phyloP scores from a whole-genome alignment of 2,888 invertebrate species.

The Rugalucina vietnamica region DNA sequence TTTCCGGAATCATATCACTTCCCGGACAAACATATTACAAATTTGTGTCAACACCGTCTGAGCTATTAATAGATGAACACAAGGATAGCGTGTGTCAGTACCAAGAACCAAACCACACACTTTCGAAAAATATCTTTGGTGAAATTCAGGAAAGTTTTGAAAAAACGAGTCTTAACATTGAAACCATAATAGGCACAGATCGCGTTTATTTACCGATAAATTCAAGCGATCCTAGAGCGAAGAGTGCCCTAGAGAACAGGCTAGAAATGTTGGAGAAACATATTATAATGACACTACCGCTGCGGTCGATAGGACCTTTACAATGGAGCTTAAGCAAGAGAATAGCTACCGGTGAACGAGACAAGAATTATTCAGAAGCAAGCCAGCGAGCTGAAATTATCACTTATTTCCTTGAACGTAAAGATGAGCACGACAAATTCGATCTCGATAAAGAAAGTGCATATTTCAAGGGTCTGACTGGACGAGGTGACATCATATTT shows the following conservation, averaged over 20 bases:
- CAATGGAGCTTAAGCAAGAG: constrained; percentile 45
- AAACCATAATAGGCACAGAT: no score
- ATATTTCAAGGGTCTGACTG: not conserved
- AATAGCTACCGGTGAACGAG: not conserved
- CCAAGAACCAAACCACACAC: no score
- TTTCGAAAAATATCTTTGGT: no score
- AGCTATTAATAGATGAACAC: not conserved
- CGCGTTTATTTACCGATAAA: no score
- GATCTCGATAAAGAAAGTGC: not conserved
- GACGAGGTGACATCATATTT: not conserved
- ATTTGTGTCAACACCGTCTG: not conserved
- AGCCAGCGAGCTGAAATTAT: constrained; percentile 44
- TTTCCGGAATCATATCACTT: not conserved
- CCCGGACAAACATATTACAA: not conserved
- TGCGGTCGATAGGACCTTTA: constrained; percentile 40
- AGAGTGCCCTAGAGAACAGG: not conserved
- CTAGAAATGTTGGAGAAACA: not conserved
- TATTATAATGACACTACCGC: constrained; percentile 31
- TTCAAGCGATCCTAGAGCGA: no score
- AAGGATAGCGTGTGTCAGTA: not conserved
- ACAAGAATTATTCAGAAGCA: not conserved
- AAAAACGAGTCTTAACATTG: no score
- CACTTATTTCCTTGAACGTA: not conserved
- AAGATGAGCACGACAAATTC: not conserved
- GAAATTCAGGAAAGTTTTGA: no score